Evolutionary conservation across 2,888 invertebrate genomes (phyloP).

Genomic region (Sialis lutaria): DNA sequence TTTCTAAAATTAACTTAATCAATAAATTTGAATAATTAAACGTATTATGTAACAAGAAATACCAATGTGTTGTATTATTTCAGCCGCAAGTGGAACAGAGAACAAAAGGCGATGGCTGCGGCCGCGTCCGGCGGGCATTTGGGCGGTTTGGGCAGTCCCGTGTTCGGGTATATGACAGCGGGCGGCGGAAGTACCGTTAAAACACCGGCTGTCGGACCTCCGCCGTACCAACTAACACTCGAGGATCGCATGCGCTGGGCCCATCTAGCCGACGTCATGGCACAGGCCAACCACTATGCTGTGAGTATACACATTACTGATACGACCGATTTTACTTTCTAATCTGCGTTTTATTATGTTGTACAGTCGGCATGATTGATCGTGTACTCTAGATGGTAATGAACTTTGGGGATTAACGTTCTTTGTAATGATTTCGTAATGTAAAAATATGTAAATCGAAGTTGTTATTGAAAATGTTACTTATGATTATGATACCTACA

Average conservation of each 20-base stretch:
- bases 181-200: constrained; percentile 45
- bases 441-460: no score
- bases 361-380: no score
- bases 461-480: no score
- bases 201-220: constrained; percentile 52
- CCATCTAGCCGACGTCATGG: constrained; percentile 77
- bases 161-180: constrained; percentile 73
- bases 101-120: constrained; percentile 57
- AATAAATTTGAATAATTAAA: no score
- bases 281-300: constrained; percentile 69
- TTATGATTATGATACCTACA: no score
- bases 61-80: constrained; percentile 9
- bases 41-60: no score
- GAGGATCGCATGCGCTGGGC: constrained; percentile 78
- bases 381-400: no score
- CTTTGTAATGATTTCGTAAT: no score
- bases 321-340: no score
- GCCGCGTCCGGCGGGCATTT: constrained; percentile 29
- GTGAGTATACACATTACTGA: constrained; percentile 31
- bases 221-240: constrained; percentile 60
- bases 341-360: no score
- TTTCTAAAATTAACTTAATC: no score
- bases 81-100: constrained; percentile 78
- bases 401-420: no score
- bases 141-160: constrained; percentile 50